Evolutionary conservation across 2,888 invertebrate genomes (phyloP), one percentile per base, ranked within the genome.

Genomic region (Dicranocentrus wangi): DNA sequence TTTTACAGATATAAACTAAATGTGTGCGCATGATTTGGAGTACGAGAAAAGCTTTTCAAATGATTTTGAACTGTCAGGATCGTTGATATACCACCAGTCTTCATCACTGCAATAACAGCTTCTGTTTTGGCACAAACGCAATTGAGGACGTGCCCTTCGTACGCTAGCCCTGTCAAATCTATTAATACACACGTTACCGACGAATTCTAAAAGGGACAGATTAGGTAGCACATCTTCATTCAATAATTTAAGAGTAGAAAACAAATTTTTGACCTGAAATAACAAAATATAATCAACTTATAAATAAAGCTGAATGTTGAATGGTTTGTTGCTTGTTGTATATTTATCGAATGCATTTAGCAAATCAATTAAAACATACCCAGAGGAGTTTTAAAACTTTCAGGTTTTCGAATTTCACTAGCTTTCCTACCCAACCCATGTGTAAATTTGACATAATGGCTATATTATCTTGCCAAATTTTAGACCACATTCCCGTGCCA

Each of bases 61-160:
- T 28, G 55, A 32, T 8, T 32, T n/a, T 7, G 21, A 28, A 42
- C 73, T 72, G 0, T 72, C 10, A 2, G 23, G 15, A 17, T 81
- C 76, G 7, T 7, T n/a, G 28, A 81, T 75, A 23, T 70, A 81
- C 81, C 81, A 81, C 70, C 63, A 69, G 70, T 81, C 81, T 42
- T 81, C 81, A 21, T 39, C 17, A 19, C 25, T 5, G 42, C 81
- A 81, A 10, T 21, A 23, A 23, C 81, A 81, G 1, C n/a, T 39
- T 58, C 3, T 55, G 1, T 53, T 47, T 23, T 81, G 69, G 5
- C 53, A 25, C 0, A 75, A 19, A 0, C 7, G 21, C 17, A 79
- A 47, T 3, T 25, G 1, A 1, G 73, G 73, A 32, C 81, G 17
- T 1, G 13, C 1, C 17, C 13, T 19, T n/a, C 27, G 51, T 17